Base-by-base conservation (phyloP, 2,888 invertebrate genomes). In the Thereva unica region DNA sequence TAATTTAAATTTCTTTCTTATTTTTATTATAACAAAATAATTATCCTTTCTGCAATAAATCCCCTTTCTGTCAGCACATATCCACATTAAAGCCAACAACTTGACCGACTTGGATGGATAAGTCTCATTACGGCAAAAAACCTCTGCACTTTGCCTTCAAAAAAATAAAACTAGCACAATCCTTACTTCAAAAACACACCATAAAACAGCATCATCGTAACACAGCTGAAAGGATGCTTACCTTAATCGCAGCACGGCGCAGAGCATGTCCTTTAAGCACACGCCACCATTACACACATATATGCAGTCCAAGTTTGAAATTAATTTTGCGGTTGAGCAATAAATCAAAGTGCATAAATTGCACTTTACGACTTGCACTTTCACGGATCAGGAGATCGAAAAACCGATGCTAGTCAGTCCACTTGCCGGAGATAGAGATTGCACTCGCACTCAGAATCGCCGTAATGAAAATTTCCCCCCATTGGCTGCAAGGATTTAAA, bases 321-420 rank as follows among this genome's bases (percentile, higher is more conserved):
- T 64, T 64, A 64, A 64, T 53, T 53, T 42, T 53, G 35, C 34
- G 50, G 6, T 23, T 23, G 7, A 47, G 47, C 47, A 59, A 59
- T 59, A 59, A 59, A 47, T 59, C 57, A 59, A 59, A 59, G 57
- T 37, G 57, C 37, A 37, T 47, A 47, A 59, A 59, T 59, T 35
- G 23, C 23, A 47, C 10, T n/a, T 47, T 12, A 12, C 12, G 47
- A 47, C n/a, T n/a, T 47, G 5, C 10, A 47, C 23, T 23, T 23
- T 23, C 23, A 23, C 23, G 23, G 23, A 23, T 23, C 23, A 23
- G 2, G 23, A 23, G 23, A 23, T 23, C 23, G 23, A 23, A 23
- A 23, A 23, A 23, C 23, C 23, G 23, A 23, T 23, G 23, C 23
- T 23, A 23, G 23, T 23, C 23, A 23, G 23, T 23, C 23, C 23